Conservation (phyloP, 1,140 invertebrate species). For the Heliconius congener region DNA sequence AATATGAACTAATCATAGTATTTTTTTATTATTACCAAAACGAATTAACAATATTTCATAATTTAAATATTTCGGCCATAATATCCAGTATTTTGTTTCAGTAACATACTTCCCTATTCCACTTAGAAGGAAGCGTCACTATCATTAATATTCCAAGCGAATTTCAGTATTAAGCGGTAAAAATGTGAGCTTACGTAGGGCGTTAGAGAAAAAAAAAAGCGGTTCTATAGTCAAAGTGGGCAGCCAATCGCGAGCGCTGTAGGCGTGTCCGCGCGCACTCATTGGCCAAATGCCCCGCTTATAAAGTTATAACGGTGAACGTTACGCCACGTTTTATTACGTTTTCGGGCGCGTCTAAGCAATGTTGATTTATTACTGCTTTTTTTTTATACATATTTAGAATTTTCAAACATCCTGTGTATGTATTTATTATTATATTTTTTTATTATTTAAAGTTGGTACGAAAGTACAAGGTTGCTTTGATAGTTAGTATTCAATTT, state of each 20-base stretch:
- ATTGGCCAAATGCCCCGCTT: conserved; percentile 70
- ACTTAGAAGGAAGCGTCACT: neutral
- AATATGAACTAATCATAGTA: too few species aligned
- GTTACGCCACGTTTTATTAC: conserved; percentile 46
- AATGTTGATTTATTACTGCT: conserved; percentile 26
- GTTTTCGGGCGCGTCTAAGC: conserved; percentile 37
- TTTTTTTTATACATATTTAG: conserved; percentile 12
- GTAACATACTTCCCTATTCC: neutral
- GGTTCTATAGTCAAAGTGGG: conserved; percentile 78
- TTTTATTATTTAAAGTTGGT: neutral
- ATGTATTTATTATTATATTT: neutral
- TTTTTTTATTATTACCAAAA: too few species aligned
- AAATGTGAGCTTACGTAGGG: conserved; percentile 68
- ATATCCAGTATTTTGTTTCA: too few species aligned
- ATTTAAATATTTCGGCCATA: too few species aligned
- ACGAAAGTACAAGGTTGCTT: neutral
- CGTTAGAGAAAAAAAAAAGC: conserved; percentile 76
- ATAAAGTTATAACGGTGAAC: conserved; percentile 51
- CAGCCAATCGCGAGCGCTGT: conserved; percentile 69
- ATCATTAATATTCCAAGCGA: conserved; percentile 36
- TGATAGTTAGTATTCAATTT: neutral
- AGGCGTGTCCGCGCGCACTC: conserved; percentile 64
- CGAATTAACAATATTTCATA: too few species aligned
- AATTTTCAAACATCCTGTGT: neutral
- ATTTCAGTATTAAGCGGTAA: conserved; percentile 46